Evolutionary conservation across 1,140 invertebrate genomes (phyloP).

Genomic region (Nilaparvata lugens): DNA sequence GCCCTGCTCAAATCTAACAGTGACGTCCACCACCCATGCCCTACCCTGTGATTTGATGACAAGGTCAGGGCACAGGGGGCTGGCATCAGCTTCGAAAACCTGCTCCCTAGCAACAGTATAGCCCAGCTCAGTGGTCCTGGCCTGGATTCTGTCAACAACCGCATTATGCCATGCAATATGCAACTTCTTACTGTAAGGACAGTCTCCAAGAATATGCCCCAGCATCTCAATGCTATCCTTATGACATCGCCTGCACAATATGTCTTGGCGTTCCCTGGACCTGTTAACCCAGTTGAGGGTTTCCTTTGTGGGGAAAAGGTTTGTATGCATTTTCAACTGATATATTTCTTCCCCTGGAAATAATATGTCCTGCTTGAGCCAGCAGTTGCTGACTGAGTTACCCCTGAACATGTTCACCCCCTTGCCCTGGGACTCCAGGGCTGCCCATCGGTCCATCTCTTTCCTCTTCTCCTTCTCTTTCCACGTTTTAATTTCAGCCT

Average conservation of each 20-base stretch:
- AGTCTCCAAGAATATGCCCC: not conserved
- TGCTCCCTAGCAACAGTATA: not conserved
- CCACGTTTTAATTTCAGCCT: not conserved
- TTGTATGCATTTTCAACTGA: not conserved
- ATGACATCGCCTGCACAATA: not conserved
- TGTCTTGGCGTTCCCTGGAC: not conserved
- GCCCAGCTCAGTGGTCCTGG: not conserved
- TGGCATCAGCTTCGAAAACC: not conserved
- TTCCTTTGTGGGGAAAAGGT: not conserved
- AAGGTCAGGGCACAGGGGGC: not conserved
- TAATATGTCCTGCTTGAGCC: not conserved
- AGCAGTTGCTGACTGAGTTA: not conserved
- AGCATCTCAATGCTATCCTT: not conserved
- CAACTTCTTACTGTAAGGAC: not conserved
- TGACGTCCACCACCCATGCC: not conserved
- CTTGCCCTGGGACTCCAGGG: not conserved
- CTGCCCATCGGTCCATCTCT: not conserved
- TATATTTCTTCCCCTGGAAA: constrained; percentile 7
- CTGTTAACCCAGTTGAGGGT: not conserved
- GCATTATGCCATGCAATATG: not conserved
- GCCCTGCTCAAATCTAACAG: not conserved
- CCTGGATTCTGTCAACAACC: not conserved
- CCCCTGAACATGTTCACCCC: not conserved
- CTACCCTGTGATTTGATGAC: constrained; percentile 1
- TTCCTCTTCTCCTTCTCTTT: not conserved